Percentiles rank a stretch among this genome's conserved stretches.
These are phyloP conservation scores for Drosophila imparisetae DNA, from an alignment of 2,888 invertebrate genomes.

Conservation along the genomic window DNA sequence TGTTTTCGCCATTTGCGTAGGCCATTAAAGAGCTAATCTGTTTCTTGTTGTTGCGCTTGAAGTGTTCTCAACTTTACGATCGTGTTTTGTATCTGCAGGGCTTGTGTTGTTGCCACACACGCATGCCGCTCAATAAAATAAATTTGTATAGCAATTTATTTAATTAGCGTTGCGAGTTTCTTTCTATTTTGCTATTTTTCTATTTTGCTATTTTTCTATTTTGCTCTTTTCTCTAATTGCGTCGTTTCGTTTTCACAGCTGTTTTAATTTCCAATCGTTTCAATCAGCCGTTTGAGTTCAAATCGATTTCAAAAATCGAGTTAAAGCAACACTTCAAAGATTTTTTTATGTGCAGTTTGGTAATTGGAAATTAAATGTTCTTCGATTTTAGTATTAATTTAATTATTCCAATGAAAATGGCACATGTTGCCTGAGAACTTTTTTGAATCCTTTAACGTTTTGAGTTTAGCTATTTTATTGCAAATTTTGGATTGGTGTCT, in stretches of 20 bases:
- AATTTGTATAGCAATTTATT: conserved; percentile 69
- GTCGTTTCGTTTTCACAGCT: conserved; percentile 37
- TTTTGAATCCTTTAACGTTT: not conserved
- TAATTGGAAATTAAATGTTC: conserved; percentile 15
- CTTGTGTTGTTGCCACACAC: conserved; percentile 46
- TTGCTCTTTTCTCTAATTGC: conserved; percentile 38
- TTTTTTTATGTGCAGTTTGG: conserved; percentile 1
- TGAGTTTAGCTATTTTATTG: not conserved
- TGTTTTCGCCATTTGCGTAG: conserved; percentile 18
- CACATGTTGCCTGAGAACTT: not conserved
- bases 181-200: not conserved
- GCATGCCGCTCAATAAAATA: conserved; percentile 68
- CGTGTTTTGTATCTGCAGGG: conserved; percentile 25
- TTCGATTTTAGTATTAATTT: not conserved
- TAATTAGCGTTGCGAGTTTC: conserved; percentile 45
- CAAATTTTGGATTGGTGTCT: not conserved
- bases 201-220: conserved; percentile 14
- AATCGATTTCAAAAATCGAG: conserved; percentile 19
- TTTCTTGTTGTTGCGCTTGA: conserved; percentile 30
- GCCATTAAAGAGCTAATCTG: conserved; percentile 42
- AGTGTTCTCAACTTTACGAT: conserved; percentile 41
- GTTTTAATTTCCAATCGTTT: conserved; percentile 61
- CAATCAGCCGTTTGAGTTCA: conserved; percentile 26
- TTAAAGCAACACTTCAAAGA: not conserved
- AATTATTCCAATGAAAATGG: not conserved